phyloP scores from a whole-genome alignment of 2,113 vertebrate species.

The Carassius carassius region DNA sequence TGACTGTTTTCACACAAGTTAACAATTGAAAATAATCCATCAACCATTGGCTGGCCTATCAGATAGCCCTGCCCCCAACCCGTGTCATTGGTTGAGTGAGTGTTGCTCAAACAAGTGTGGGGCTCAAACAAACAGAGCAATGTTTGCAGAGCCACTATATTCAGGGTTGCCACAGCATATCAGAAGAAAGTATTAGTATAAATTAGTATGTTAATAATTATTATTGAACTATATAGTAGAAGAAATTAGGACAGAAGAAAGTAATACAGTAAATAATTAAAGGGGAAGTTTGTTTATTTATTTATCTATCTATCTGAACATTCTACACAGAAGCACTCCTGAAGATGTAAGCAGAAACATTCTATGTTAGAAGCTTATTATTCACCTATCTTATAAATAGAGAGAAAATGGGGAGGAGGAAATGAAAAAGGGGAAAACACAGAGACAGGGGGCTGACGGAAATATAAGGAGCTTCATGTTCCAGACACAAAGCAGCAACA shows the following conservation, averaged over 20 bases:
- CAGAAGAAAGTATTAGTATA: no score
- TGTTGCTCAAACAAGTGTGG: no score
- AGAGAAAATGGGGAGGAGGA: neutral
- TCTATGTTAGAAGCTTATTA: neutral
- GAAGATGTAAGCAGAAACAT: neutral
- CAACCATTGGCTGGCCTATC: no score
- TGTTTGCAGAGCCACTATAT: no score
- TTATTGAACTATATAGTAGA: no score
- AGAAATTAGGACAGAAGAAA: neutral
- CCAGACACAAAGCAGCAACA: conserved; percentile 33
- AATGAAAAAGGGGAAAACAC: conserved; percentile 16
- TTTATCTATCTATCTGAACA: neutral
- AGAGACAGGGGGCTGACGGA: conserved; percentile 19
- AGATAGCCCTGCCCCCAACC: no score
- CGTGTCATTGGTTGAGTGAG: no score
- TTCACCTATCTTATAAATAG: neutral
- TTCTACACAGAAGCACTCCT: neutral
- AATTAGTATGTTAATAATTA: no score
- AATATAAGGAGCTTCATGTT: conserved; percentile 12
- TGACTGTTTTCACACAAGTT: no score
- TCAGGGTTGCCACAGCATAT: neutral
- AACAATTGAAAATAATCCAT: no score
- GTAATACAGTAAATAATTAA: neutral
- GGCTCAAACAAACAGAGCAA: no score
- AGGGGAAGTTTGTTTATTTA: neutral